phyloP scores from a whole-genome alignment of 64 coral and sea anemone species.

The Porites lutea region DNA sequence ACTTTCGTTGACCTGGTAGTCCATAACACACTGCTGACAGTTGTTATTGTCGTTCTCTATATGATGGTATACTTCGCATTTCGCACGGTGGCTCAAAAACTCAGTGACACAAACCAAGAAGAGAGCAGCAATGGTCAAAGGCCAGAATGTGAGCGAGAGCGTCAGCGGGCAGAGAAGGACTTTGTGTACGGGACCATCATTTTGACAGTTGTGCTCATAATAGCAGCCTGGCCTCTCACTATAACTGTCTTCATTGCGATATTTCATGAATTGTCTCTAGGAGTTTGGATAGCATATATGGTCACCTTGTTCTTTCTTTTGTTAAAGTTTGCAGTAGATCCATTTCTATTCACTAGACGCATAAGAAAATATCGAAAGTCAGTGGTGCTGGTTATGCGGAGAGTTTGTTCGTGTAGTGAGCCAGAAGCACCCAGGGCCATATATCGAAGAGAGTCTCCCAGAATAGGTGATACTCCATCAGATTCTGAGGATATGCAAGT shows the following conservation, averaged over 20 bases:
- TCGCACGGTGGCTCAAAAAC: background rate
- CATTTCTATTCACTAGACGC: constrained; percentile 67
- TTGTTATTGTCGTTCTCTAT: constrained; percentile 68
- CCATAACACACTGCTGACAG: constrained; percentile 68
- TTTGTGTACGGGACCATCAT: constrained; percentile 54
- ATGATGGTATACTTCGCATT: constrained; percentile 68
- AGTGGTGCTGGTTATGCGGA: background rate
- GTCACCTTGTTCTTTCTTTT: constrained; percentile 21
- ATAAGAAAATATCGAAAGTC: constrained; percentile 64
- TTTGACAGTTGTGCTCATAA: constrained; percentile 39
- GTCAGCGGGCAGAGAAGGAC: constrained; percentile 59
- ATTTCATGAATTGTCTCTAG: background rate
- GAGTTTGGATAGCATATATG: background rate
- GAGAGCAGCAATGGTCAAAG: background rate
- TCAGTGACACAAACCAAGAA: constrained; percentile 10
- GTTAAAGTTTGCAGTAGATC: constrained; percentile 60
- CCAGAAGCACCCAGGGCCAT: background rate
- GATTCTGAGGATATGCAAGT: constrained; percentile 5
- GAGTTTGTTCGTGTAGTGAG: background rate
- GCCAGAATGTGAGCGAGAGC: background rate
- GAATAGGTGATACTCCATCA: background rate
- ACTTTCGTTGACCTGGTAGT: constrained; percentile 61
- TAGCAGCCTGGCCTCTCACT: constrained; percentile 48
- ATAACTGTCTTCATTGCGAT: background rate
- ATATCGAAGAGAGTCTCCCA: background rate